Conservation (phyloP, 2,113 vertebrate species). For the Sphaerodactylus townsendi region DNA sequence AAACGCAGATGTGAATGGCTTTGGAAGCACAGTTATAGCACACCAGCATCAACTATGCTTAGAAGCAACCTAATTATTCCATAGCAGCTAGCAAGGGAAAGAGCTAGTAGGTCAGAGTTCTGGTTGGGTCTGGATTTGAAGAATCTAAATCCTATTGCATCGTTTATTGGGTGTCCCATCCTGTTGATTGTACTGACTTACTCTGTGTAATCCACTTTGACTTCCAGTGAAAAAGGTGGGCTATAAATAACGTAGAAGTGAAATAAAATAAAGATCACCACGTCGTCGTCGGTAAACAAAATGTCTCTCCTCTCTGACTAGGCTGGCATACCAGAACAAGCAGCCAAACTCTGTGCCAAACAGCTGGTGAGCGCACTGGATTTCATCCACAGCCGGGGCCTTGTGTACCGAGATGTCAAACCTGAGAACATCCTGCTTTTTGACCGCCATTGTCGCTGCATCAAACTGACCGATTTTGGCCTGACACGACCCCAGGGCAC, state of each 20-base stretch:
- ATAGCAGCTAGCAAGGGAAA: background rate
- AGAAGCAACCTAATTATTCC: background rate
- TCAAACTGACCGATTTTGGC: conserved; percentile 90
- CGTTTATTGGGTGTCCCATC: no score
- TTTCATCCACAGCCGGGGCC: conserved; percentile 81
- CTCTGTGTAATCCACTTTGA: no score
- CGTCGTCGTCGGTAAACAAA: no score
- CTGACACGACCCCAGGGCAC: conserved; percentile 85
- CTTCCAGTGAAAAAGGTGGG: no score
- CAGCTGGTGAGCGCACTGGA: conserved; percentile 87
- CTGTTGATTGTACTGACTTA: no score
- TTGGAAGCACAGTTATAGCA: no score
- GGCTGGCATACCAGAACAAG: conserved; percentile 82
- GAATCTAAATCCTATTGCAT: no score
- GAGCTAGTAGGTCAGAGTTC: background rate
- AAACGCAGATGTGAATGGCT: no score
- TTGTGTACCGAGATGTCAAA: conserved; percentile 89
- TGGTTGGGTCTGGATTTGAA: no score
- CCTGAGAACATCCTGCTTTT: conserved; percentile 88
- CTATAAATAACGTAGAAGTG: no score
- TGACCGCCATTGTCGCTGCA: conserved; percentile 76
- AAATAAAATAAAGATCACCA: no score
- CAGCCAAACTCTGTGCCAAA: conserved; percentile 79
- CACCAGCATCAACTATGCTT: no score
- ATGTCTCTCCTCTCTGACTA: conserved; percentile 40